Evolutionary conservation across 2,888 invertebrate genomes (phyloP), one percentile per base, ranked within the genome.

Genomic region (Eurytoma californica): DNA sequence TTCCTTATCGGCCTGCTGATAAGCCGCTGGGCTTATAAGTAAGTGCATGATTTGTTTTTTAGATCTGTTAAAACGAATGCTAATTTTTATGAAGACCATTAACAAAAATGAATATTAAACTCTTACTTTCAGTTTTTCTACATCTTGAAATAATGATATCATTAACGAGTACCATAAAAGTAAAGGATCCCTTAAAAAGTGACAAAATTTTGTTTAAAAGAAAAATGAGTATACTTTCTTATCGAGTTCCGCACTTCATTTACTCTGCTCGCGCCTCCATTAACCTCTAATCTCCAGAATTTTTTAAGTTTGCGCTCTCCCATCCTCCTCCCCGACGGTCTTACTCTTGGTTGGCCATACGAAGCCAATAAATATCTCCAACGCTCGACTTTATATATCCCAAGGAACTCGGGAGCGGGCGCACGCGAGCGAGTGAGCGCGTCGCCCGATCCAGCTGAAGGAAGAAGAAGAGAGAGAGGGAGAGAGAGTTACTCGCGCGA

Each of bases 281-380:
- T 39, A 63, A 39, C 39, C 39, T 63, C 63, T 63, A 63, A 63
- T 63, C 63, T 63, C 28, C 47, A 9, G 39, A 7, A 63, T 3
- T 63, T 28, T 20, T 63, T 47, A 47, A 55, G n/a, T 51, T 55
- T 24, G 30, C 18, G 51, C 20, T 60, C 55, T 47, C 51, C 18
- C 73, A 9, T 49, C 24, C 16, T 69, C 47, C 47, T 14, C 47
- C 18, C 16, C 39, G 30, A 55, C 30, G 13, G 14, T 66, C 49
- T 53, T 13, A 53, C 66, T n/a, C 14, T 0, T n/a, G 7, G 24
- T 20, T 3, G 47, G 16, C 16, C 24, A 28, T 53, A 16, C 16
- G 1, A 12, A 60, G n/a, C 30, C 79, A 69, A 79, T 79, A 79
- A 79, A 79, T 79, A 79, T 79, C 68, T 69, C 79, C 67, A 73